Percentiles rank a stretch among this genome's conserved stretches.
Conservation (phyloP, 2,797 vertebrate species). For the Sarcoramphus papa region DNA sequence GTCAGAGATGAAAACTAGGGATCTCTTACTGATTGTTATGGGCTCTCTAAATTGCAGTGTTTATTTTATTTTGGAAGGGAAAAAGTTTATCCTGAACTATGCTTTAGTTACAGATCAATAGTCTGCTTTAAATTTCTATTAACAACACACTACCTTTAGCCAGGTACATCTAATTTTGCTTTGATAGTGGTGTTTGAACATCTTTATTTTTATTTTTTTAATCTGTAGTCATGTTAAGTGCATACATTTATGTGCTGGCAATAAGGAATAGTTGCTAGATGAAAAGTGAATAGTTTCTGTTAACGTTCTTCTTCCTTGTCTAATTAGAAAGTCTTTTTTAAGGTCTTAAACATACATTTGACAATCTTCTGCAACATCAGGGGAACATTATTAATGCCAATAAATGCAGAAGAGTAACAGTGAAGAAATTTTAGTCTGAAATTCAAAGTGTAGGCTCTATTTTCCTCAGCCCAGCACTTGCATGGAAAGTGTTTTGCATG, state of each 20-base stretch:
- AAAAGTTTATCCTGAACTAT: not conserved
- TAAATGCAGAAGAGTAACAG: not conserved
- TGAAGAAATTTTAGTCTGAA: not conserved
- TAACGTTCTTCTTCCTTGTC: not conserved
- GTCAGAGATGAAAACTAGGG: not conserved
- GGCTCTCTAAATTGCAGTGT: not conserved
- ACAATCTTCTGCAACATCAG: not conserved
- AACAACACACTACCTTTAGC: not conserved
- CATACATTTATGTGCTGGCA: not conserved
- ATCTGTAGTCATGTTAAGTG: not conserved
- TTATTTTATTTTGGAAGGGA: not conserved
- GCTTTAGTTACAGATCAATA: not conserved
- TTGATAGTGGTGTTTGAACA: not conserved
- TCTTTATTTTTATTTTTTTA: not conserved
- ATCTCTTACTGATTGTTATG: not conserved
- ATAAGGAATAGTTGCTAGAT: not conserved
- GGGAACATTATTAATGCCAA: not conserved
- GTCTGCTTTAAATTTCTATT: not conserved
- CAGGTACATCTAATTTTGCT: not conserved
- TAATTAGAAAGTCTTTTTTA: not conserved
- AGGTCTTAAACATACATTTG: not conserved
- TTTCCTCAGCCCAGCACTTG: not conserved
- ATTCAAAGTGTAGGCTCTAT: not conserved
- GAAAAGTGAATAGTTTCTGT: not conserved
- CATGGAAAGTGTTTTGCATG: not conserved